phyloP scores from a whole-genome alignment of 2,797 vertebrate species.

The Cossypha dichroa region DNA sequence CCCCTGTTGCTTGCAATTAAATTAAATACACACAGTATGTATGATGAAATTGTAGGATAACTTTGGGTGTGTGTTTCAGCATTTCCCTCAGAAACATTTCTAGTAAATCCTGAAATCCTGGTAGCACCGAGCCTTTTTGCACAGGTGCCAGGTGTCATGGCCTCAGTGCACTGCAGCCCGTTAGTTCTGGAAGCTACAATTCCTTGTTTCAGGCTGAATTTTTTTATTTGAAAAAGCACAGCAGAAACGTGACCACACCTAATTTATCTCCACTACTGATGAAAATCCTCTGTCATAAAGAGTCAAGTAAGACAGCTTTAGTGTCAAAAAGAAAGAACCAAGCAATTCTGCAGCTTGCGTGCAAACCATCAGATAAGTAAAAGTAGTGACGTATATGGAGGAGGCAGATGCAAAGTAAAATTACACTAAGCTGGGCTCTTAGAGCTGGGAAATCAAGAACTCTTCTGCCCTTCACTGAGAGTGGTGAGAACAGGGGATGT shows the following conservation, averaged over 20 bases:
- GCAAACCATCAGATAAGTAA: not conserved
- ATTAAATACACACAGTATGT: not conserved
- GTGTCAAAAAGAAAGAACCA: not conserved
- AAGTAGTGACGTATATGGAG: not conserved
- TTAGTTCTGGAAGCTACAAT: not conserved
- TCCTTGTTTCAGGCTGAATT: not conserved
- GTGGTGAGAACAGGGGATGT: not conserved
- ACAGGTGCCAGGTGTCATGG: not conserved
- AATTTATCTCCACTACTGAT: not conserved
- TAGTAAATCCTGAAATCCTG: not conserved
- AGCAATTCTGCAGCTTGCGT: not conserved
- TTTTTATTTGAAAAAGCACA: not conserved
- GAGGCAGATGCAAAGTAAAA: not conserved
- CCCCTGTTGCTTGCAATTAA: not conserved
- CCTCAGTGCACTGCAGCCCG: not conserved
- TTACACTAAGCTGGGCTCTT: not conserved
- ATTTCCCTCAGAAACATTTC: not conserved
- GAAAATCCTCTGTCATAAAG: not conserved
- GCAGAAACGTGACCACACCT: rapidly evolving
- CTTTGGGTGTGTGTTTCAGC: not conserved
- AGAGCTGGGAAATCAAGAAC: not conserved
- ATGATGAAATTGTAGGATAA: not conserved
- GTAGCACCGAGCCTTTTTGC: not conserved
- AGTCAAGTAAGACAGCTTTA: not conserved
- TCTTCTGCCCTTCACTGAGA: not conserved